Evolutionary conservation across 2,888 invertebrate genomes (phyloP).

Genomic region (Andrena bucephala): DNA sequence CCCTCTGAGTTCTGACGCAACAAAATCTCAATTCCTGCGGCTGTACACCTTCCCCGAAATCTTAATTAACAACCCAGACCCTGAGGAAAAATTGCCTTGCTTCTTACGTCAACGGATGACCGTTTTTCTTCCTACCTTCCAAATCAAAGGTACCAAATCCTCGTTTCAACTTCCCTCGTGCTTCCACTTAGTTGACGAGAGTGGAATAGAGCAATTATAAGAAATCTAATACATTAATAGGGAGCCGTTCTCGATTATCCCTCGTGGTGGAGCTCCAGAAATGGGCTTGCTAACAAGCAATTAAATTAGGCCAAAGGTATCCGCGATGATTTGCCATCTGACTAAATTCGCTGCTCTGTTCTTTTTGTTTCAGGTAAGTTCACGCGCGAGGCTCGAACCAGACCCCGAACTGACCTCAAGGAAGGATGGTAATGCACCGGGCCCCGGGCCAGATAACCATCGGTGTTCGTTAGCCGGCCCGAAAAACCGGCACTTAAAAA

Average conservation of each 20-base stretch:
- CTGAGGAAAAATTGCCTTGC: no score
- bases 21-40: background rate
- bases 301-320: conserved; percentile 75
- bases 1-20: background rate
- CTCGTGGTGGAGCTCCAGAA: background rate
- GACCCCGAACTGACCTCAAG: conserved; percentile 70
- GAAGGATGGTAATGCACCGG: conserved; percentile 76
- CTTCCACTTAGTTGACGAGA: no score
- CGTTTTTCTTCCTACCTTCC: no score
- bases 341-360: conserved; percentile 66
- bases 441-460: conserved; percentile 72
- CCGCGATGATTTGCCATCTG: conserved; percentile 51
- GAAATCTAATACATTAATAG: background rate
- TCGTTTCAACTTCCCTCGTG: no score
- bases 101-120: no score
- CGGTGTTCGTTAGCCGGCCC: conserved; percentile 79
- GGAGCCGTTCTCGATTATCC: conserved; percentile 16
- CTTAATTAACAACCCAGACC: no score
- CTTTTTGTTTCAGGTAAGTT: conserved; percentile 82
- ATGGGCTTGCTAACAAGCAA: conserved; percentile 74
- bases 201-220: no score
- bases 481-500: conserved; percentile 68
- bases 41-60: no score
- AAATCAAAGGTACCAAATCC: no score
- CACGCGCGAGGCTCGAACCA: conserved; percentile 60